A percentile compares a stretch with the other conserved stretches of the same genome.
These are phyloP conservation scores for Keiferia lycopersicella DNA, from an alignment of 2,888 invertebrate species.

Conservation along the genomic window DNA sequence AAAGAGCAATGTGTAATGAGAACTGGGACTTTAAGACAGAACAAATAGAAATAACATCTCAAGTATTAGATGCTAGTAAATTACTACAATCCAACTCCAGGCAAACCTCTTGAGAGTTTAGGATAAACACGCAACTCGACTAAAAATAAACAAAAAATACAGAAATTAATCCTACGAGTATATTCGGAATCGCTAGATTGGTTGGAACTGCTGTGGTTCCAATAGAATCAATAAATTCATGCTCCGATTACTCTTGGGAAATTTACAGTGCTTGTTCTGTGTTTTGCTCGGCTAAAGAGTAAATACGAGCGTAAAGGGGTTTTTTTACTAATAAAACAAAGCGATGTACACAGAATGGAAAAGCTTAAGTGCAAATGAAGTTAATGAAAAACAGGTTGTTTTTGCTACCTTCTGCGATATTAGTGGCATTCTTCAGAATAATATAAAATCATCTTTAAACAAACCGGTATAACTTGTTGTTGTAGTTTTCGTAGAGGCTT, in stretches of 20 bases:
- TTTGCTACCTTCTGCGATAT: too few species aligned
- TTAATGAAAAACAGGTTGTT: background rate
- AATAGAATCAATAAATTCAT: constrained; percentile 34
- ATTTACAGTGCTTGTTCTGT: constrained; percentile 30
- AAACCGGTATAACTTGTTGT: too few species aligned
- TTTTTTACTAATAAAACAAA: background rate
- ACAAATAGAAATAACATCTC: background rate
- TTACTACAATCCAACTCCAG: background rate
- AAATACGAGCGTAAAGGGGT: constrained; percentile 3
- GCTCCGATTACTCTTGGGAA: constrained; percentile 31
- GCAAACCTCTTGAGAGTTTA: background rate
- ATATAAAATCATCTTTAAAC: too few species aligned
- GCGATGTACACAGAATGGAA: background rate
- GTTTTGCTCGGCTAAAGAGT: constrained; percentile 25
- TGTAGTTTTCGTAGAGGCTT: too few species aligned
- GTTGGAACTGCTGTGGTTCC: constrained; percentile 24
- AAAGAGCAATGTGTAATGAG: background rate
- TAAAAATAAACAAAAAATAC: background rate
- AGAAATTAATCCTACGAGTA: constrained; percentile 11
- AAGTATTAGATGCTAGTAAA: background rate
- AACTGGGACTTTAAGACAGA: background rate
- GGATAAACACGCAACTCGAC: background rate
- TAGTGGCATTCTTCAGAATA: too few species aligned
- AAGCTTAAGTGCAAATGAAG: background rate
- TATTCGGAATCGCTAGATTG: background rate